phyloP scores from a whole-genome alignment of 2,797 vertebrate species.

The Coluber constrictor region DNA sequence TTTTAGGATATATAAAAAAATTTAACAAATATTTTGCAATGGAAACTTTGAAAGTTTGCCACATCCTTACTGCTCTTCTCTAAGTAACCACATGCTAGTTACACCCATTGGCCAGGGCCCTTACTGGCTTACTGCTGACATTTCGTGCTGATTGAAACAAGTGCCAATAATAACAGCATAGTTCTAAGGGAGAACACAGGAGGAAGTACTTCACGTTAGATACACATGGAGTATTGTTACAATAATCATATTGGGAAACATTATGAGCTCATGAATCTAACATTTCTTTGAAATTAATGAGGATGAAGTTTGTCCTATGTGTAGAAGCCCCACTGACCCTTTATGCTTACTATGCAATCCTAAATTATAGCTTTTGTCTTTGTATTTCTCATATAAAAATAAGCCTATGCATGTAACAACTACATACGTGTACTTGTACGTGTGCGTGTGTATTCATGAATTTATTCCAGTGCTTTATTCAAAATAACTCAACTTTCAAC shows the following conservation, averaged over 20 bases:
- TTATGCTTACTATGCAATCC: not conserved
- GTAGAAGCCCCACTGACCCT: not conserved
- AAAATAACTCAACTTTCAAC: not conserved
- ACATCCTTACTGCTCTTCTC: conserved; percentile 31
- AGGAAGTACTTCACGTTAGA: conserved; percentile 44
- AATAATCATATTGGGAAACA: conserved; percentile 15
- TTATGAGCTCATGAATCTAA: not conserved
- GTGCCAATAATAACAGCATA: conserved; percentile 51
- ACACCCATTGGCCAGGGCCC: conserved; percentile 33
- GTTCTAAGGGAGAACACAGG: conserved; percentile 36
- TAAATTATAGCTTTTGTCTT: not conserved
- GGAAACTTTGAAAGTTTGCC: conserved; percentile 46
- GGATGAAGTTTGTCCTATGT: not conserved
- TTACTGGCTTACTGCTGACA: conserved; percentile 28
- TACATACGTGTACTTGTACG: not conserved
- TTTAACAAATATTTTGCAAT: conserved; percentile 41
- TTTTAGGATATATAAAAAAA: conserved; percentile 39
- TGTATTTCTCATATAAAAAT: not conserved
- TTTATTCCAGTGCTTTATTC: not conserved
- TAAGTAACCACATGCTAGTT: conserved; percentile 25
- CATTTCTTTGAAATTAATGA: not conserved
- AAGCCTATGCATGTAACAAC: not conserved
- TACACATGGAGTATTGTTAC: conserved; percentile 42
- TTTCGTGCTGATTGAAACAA: conserved; percentile 30
- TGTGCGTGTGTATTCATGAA: not conserved